Evolutionary conservation across 2,797 vertebrate genomes (phyloP), one percentile per base, ranked within the genome.

Genomic region (Enoplosus armatus): DNA sequence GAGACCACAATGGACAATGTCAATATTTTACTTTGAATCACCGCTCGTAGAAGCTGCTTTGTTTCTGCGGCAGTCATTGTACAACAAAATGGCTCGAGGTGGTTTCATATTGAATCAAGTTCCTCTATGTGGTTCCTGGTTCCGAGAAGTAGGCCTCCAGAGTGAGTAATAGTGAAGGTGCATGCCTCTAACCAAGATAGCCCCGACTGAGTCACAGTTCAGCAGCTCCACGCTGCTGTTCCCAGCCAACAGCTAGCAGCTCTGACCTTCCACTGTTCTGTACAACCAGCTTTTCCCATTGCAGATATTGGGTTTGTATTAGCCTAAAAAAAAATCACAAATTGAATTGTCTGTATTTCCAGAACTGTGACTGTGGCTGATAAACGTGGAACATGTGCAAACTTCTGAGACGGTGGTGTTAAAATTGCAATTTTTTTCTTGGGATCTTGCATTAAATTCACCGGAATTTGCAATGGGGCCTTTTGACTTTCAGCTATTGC

Each of bases 21-120:
- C 77, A 67, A 81, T 88, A 86, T 90, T 77, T 87, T 58, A 86
- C 37, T 85, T 86, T 90, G 84, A 90, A 90, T 91, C 83, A 89
- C 59, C 70, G 50, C 43, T 58, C 39, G 6, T n/a, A 80, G 53
- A 84, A 31, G 73, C 77, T 67, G 69, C 68, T 87, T 75, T 80
- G 88, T 90, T 84, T 90, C 86, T 82, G 68, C 62, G 79, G 79
- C 84, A 69, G 59, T 61, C 73, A 72, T 69, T 89, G 75, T 86
- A 88, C 63, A 85, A 89, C 83, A 85, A 79, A 90, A 86, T 79
- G 79, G 75, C 87, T 75, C 68, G 39, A 88, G 79, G 87, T 58
- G 90, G 95, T 96, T 96, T 96, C 96, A 95, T 90, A 94, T 91
- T 96, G 93, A 96, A 95, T 95, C 85, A 85, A 93, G 94, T 96